phyloP scores from a whole-genome alignment of 2,113 vertebrate genomes.

The Lethenteron camtschaticum region DNA sequence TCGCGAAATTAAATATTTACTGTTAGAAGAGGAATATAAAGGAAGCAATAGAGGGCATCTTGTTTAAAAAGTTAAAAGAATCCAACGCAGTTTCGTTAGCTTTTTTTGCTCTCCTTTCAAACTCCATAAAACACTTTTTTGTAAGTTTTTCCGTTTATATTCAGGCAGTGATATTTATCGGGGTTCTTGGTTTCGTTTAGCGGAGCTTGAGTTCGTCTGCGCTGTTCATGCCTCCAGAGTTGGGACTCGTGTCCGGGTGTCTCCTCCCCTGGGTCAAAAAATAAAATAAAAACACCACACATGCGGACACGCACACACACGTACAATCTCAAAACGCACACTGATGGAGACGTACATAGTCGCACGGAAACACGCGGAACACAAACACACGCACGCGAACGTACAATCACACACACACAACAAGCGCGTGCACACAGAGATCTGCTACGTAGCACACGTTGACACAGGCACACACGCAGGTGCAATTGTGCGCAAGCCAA shows the following conservation, averaged over 20 bases:
- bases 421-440: background rate
- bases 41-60: too few species aligned
- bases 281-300: background rate
- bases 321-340: constrained; percentile 6
- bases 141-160: too few species aligned
- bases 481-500: too few species aligned
- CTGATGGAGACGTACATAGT: background rate
- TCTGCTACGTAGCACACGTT: background rate
- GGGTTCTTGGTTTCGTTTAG: constrained; percentile 17
- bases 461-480: background rate
- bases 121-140: too few species aligned
- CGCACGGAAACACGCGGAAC: background rate
- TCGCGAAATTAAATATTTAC: too few species aligned
- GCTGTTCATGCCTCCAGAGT: constrained; percentile 53
- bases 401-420: background rate
- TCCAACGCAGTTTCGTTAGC: too few species aligned
- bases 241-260: constrained; percentile 88
- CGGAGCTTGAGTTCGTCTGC: constrained; percentile 82
- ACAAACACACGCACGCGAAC: background rate
- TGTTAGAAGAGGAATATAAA: too few species aligned
- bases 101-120: too few species aligned
- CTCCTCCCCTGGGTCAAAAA: constrained; percentile 51
- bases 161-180: too few species aligned
- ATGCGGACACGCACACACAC: too few species aligned
- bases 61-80: too few species aligned